Evolutionary conservation across 2,113 vertebrate genomes (phyloP).

Genomic region (Cisticola juncidis): DNA sequence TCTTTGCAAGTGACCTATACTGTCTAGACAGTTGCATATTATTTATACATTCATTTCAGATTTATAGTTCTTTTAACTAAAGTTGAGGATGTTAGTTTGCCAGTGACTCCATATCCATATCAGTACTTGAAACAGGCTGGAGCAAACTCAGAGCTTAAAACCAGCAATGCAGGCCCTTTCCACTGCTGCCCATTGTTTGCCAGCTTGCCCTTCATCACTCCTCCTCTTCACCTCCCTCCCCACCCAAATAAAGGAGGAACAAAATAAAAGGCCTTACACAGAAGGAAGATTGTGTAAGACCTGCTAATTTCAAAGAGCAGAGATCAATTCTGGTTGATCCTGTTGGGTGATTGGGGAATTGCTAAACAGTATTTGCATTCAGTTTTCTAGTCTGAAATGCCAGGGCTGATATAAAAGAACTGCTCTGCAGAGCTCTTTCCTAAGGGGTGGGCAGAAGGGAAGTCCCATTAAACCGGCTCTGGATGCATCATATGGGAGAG

Average conservation of each 20-base stretch:
- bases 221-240: neutral
- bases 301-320: constrained; percentile 62
- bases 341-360: constrained; percentile 43
- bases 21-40: constrained; percentile 94
- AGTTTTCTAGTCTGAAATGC: constrained; percentile 40
- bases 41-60: constrained; percentile 93
- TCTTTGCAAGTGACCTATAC: constrained; percentile 95
- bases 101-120: constrained; percentile 28
- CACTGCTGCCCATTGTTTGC: neutral
- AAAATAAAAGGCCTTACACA: neutral
- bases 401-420: neutral
- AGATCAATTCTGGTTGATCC: constrained; percentile 68
- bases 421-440: constrained; percentile 2
- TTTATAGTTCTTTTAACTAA: constrained; percentile 71
- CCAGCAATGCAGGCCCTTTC: neutral
- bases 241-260: neutral
- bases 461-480: constrained; percentile 28
- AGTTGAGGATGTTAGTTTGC: constrained; percentile 68
- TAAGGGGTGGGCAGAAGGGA: constrained; percentile 22
- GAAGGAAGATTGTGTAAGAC: constrained; percentile 26
- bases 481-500: neutral
- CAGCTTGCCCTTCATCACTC: neutral
- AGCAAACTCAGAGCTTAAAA: neutral
- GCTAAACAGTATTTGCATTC: constrained; percentile 39
- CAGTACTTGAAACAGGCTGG: constrained; percentile 5